phyloP scores from a whole-genome alignment of 2,797 vertebrate species.

The Paramormyrops hopkinsi region DNA sequence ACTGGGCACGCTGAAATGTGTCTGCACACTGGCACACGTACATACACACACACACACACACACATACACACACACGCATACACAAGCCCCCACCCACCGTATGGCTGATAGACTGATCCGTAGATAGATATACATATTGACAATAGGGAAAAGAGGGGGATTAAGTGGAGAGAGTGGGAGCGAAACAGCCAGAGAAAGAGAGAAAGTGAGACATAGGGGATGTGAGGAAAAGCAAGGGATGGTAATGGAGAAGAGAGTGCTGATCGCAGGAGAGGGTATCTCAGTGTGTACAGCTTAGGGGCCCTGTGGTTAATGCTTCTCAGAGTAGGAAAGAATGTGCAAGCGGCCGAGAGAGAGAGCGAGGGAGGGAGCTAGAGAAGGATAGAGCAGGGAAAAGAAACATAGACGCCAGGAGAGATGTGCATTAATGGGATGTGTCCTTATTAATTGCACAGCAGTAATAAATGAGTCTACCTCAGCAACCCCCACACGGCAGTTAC shows the following conservation, averaged over 20 bases:
- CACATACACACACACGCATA: not conserved
- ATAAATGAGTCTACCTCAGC: constrained; percentile 30
- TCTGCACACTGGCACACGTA: not conserved
- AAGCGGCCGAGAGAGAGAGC: not conserved
- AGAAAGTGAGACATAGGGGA: not conserved
- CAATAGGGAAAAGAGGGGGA: not conserved
- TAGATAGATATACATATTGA: not conserved
- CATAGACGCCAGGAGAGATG: not conserved
- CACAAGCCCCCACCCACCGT: not conserved
- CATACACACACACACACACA: not conserved
- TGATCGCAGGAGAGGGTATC: not conserved
- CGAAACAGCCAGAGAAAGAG: not conserved
- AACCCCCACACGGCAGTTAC: constrained; percentile 13
- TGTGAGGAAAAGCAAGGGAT: not conserved
- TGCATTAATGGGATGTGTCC: constrained; percentile 26
- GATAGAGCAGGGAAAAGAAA: not conserved
- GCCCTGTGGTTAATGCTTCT: constrained; percentile 17
- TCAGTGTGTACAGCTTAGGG: constrained; percentile 22
- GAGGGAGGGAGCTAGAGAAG: constrained; percentile 10
- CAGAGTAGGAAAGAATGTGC: not conserved
- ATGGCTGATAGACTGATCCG: not conserved
- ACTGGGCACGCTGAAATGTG: not conserved
- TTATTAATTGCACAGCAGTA: constrained; percentile 29
- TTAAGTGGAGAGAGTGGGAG: not conserved
- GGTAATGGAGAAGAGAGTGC: not conserved